Conservation (phyloP, 2,888 invertebrate species). For the Tenthredo amoena region DNA sequence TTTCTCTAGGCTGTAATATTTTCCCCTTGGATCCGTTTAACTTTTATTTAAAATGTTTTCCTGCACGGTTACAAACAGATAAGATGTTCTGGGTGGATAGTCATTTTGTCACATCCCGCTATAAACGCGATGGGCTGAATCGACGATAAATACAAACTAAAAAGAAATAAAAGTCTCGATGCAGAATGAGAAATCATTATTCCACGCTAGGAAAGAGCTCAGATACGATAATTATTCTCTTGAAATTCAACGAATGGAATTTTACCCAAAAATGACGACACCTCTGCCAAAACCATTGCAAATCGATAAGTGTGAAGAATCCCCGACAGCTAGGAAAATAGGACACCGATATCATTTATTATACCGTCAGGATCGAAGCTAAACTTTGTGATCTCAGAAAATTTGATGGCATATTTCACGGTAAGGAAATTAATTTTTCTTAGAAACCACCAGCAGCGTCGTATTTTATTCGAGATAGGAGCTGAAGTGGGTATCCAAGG, state of each 20-base stretch:
- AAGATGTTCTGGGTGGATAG: background rate
- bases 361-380: background rate
- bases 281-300: background rate
- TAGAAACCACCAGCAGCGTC: background rate
- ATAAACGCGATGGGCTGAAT: background rate
- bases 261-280: background rate
- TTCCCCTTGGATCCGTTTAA: background rate
- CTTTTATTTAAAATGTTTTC: background rate
- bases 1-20: background rate
- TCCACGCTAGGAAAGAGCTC: background rate
- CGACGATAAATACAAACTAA: background rate
- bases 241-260: background rate
- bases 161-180: background rate
- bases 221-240: background rate
- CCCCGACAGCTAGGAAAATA: background rate
- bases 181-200: background rate
- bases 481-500: background rate
- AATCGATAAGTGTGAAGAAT: background rate
- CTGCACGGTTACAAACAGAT: constrained; percentile 2
- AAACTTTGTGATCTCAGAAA: too few relatives aligned
- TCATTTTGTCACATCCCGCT: background rate
- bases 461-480: background rate
- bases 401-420: too few relatives aligned
- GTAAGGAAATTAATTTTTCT: background rate
- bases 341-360: background rate